phyloP scores from a whole-genome alignment of 2,888 invertebrate genomes.

The Lysandra bellargus region DNA sequence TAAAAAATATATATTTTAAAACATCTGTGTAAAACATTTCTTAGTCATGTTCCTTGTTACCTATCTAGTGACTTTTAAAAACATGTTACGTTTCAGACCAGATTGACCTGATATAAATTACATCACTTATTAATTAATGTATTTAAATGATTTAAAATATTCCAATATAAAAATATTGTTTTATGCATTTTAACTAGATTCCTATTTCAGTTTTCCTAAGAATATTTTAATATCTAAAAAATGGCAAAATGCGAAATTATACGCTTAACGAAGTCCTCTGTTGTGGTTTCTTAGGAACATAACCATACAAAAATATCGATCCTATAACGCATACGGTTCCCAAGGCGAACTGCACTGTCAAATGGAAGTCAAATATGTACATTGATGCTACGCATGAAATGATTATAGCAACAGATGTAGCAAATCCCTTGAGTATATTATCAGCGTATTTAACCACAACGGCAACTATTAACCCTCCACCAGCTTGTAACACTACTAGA shows the following conservation, averaged over 20 bases:
- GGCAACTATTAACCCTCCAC: constrained; percentile 97
- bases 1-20: background rate
- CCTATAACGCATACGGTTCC: constrained; percentile 94
- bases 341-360: constrained; percentile 91
- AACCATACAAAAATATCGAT: constrained; percentile 96
- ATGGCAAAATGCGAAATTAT: constrained; percentile 47
- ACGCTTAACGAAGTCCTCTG: constrained; percentile 61
- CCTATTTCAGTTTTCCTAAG: constrained; percentile 29
- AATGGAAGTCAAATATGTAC: constrained; percentile 92
- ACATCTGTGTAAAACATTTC: background rate
- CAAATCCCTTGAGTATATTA: constrained; percentile 99
- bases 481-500: constrained; percentile 93
- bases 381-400: constrained; percentile 97
- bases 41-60: background rate
- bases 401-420: constrained; percentile 97
- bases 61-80: background rate
- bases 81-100: background rate
- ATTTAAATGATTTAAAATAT: constrained; percentile 6
- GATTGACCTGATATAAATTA: background rate
- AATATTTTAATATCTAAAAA: constrained; percentile 33
- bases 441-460: constrained; percentile 99
- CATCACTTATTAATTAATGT: background rate
- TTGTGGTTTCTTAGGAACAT: constrained; percentile 82
- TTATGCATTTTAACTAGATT: background rate
- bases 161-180: constrained; percentile 16